Base-by-base conservation (phyloP, 2,113 vertebrate species). In the Eurypyga helias region DNA sequence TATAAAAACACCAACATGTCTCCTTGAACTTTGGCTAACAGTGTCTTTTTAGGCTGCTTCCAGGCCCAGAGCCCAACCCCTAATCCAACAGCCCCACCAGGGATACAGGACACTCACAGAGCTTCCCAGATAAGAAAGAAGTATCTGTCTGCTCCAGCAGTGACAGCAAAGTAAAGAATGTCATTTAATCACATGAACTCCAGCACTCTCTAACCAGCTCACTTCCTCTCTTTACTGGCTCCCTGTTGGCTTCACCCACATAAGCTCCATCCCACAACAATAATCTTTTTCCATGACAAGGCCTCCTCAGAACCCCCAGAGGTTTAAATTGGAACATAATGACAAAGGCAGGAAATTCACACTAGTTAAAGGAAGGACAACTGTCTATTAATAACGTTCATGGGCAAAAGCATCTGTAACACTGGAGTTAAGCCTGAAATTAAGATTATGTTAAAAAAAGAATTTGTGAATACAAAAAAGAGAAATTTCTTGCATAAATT, bases 311-410 rank as follows among this genome's bases (percentile, higher is more conserved):
- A 96, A 87, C 34, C 93, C 92, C 92, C 72, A 84, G 92, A 87
- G 95, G 75, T 91, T 95, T 91, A 89, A 93, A 90, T 73, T 85
- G 78, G 78, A 95, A 95, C 84, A 90, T 83, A 85, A 91, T 0
- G 38, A 96, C 95, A 96, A 95, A 96, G 78, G 66, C 95, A 96
- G 96, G 96, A 96, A 96, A 85, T 66, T 76, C 70, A 79, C 26
- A 6, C 16, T 49, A 69, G 57, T 89, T 90, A 71, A 69, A 89
- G 88, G 75, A 95, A 95, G 82, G 62, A 91, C 86, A 92, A 45
- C 60, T 67, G 73, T 25, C 86, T 96, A 92, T 89, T 89, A 96
- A 89, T 94, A 83, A 41, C 6, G 36, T 48, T 57, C 61, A 66
- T 2, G 1, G 87, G 92, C 55, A 92, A 93, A 91, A 76, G 54